phyloP scores from a whole-genome alignment of 2,797 vertebrate species.

The Sebastes reedi region DNA sequence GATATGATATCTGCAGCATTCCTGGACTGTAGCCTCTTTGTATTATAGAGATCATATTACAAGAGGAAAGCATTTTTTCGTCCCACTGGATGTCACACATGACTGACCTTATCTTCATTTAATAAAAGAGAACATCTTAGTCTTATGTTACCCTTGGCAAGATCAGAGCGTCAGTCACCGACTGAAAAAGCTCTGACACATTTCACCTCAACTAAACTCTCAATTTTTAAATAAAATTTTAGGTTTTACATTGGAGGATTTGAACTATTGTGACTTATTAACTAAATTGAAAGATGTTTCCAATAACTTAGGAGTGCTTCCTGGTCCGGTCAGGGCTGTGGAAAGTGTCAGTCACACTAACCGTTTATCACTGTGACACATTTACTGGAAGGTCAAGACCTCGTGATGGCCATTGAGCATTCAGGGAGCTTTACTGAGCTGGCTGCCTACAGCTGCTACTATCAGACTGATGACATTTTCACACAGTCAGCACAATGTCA shows the following conservation, averaged over 20 bases:
- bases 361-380: constrained; percentile 56
- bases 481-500: constrained; percentile 40
- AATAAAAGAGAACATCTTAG: constrained; percentile 10
- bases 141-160: constrained; percentile 20
- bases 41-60: constrained; percentile 37
- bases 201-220: not conserved
- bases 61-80: constrained; percentile 21
- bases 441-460: constrained; percentile 45
- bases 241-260: not conserved
- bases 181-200: not conserved
- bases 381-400: constrained; percentile 68
- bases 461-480: constrained; percentile 43
- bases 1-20: constrained; percentile 34
- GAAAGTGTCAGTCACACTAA: constrained; percentile 32
- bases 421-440: constrained; percentile 40
- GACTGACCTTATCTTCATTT: constrained; percentile 31
- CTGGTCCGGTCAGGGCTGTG: not conserved
- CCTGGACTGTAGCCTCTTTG: constrained; percentile 30
- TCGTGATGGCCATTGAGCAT: constrained; percentile 43
- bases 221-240: not conserved
- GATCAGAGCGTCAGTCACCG: not conserved
- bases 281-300: not conserved
- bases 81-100: constrained; percentile 27
- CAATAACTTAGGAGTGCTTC: constrained; percentile 3
- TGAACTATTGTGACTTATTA: not conserved